Evolutionary conservation across 2,113 vertebrate species (phyloP), one percentile per base, ranked within the genome.

Genomic region (Gopherus evgoodei): DNA sequence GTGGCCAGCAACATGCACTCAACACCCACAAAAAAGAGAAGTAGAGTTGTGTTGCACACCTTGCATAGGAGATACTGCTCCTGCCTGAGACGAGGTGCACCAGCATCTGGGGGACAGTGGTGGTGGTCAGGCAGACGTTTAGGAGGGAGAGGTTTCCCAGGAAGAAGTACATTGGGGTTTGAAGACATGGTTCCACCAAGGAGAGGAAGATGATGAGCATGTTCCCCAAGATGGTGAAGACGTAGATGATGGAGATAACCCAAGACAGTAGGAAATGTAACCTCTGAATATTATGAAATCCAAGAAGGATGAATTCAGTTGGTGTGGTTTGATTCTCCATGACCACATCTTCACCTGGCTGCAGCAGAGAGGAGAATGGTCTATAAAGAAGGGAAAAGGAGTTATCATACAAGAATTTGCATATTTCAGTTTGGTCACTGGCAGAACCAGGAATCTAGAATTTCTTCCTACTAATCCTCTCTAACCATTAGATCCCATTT

Each of bases 151-250:
- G n/a, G 12, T 95, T 96, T 21, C 87, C 86, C 47, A 95, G 54
- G 81, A 97, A 97, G 84, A 97, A 97, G 47, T 96, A 97, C 97
- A 95, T 96, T 56, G 96, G 95, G 1, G 35, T 96, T 10, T 96
- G 93, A 57, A 97, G 95, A 16, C 93, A 83, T 13, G 86, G 3
- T 10, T 96, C 94, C 24, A 94, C 81, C 8, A 79, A 38, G 27
- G 86, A 87, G 14, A 95, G 42, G 6, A 94, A 35, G 8, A 97
- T 94, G 31, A 97, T 96, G 11, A 84, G 78, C 21, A 81, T 56
- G 76, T 97, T 97, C 82, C 86, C 84, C 12, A 90, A 25, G 14
- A 97, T 24, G 47, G 84, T 93, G 56, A 94, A 86, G 19, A 93
- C 5, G 25, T 94, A 97, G 59, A 96, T 89, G 80, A 96, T 53